Percentiles rank a stretch among this genome's conserved stretches.
These are phyloP conservation scores for Resseliella maxima DNA, from an alignment of 2,888 invertebrate species.

Conservation along the genomic window DNA sequence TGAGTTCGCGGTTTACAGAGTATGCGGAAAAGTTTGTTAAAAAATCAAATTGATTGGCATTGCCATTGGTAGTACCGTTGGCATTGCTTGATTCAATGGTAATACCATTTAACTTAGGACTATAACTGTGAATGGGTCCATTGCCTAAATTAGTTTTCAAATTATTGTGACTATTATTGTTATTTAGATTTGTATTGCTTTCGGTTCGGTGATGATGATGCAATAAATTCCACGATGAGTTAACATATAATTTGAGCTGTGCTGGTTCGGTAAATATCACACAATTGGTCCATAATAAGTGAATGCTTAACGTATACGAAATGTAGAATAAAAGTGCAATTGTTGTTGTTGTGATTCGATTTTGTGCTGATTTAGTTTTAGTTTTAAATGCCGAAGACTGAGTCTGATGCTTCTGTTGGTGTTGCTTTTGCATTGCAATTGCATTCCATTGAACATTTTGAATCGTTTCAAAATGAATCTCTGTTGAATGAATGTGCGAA, in stretches of 20 bases:
- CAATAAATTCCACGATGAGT: constrained; percentile 32
- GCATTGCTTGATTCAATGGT: background rate
- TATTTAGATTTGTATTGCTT: background rate
- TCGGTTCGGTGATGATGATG: constrained; percentile 25
- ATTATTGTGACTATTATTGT: constrained; percentile 6
- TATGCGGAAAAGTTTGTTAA: background rate
- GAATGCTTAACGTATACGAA: constrained; percentile 44
- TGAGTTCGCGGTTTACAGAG: background rate
- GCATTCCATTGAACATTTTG: background rate
- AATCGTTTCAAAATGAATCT: background rate
- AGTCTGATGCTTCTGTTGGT: background rate
- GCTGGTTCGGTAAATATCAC: constrained; percentile 34
- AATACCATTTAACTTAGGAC: constrained; percentile 26
- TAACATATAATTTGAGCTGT: constrained; percentile 41
- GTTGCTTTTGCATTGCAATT: background rate
- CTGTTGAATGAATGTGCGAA: background rate
- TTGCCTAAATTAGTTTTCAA: constrained; percentile 7
- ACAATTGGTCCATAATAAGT: constrained; percentile 53
- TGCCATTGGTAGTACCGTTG: background rate
- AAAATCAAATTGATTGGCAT: constrained; percentile 9
- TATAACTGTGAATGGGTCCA: background rate
- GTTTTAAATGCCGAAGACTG: background rate
- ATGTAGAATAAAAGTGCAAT: constrained; percentile 16
- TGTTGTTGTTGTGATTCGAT: constrained; percentile 16
- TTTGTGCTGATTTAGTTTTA: background rate